Evolutionary conservation across 2,113 vertebrate genomes (phyloP).

Genomic region (Charina bottae): DNA sequence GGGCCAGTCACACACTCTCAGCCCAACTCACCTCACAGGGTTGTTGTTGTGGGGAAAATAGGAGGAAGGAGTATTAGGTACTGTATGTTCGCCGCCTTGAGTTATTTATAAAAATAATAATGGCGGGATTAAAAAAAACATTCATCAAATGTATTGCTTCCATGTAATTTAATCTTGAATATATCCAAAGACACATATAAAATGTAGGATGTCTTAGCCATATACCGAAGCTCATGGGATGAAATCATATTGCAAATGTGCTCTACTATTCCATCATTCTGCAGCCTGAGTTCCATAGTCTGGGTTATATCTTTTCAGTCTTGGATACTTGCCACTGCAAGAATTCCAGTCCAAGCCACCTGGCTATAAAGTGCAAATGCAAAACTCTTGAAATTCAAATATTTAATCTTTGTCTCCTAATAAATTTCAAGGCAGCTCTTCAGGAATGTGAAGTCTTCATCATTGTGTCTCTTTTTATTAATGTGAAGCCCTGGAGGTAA

Average conservation of each 20-base stretch:
- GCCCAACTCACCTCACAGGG: too few relatives aligned
- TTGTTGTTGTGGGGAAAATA: too few relatives aligned
- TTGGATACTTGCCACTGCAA: slow-evolving; percentile 48
- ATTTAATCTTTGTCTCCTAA: slow-evolving; percentile 49
- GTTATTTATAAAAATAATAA: too few relatives aligned
- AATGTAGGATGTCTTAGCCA: neutral
- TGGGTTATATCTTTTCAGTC: neutral
- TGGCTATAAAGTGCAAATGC: slow-evolving; percentile 50
- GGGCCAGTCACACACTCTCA: too few relatives aligned
- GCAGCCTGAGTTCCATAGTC: neutral
- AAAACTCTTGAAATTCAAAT: slow-evolving; percentile 49
- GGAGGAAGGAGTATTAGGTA: too few relatives aligned
- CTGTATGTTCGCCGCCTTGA: too few relatives aligned
- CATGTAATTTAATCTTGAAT: neutral
- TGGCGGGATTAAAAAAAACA: too few relatives aligned
- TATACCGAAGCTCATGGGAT: slow-evolving; percentile 27
- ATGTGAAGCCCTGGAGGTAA: slow-evolving; percentile 1
- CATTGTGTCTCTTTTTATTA: slow-evolving; percentile 31
- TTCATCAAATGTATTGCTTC: neutral
- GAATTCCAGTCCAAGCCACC: slow-evolving; percentile 54
- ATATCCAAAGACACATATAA: neutral
- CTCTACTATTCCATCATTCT: neutral
- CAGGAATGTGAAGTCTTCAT: slow-evolving; percentile 32
- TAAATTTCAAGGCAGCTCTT: slow-evolving; percentile 46
- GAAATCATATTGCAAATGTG: slow-evolving; percentile 27